Evolutionary conservation across 2,888 invertebrate species (phyloP), one percentile per base, ranked within the genome.

Genomic region (Volucella inflata): DNA sequence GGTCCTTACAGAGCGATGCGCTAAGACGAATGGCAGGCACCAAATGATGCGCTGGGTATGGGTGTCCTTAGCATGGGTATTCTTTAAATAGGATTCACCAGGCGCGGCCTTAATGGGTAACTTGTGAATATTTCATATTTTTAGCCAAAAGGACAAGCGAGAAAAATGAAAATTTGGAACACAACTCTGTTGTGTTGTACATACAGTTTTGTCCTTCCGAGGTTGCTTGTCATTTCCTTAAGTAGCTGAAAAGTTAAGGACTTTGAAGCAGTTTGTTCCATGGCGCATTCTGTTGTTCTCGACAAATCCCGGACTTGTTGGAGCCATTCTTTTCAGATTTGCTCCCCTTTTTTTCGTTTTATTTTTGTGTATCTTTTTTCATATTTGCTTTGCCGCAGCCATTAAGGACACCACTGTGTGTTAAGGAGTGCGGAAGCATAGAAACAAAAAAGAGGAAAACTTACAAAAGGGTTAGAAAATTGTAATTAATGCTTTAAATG

Each of bases 221-320:
- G 55, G 79, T 42, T 71, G 68, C 74, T 78, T 65, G 75, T 53
- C 74, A 65, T 75, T 79, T 84, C 53, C 84, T 79, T 84, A 84
- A 84, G 84, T 79, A 84, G 79, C 75, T 80, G 44, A 80, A 75
- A 84, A 79, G 84, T 75, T 84, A 79, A 80, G 71, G 71, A 70
- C 79, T 71, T 76, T 79, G 38, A 40, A 74, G 72, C 46, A 74
- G 68, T 72, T 74, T 74, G 70, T 78, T 84, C 65, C 55, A 71
- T 71, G 75, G 79, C 75, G 84, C 79, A 74, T 74, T 55, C 65
- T 80, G 84, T 75, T 79, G 79, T 79, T 75, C 70, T 60, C 60
- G 8, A 38, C 40, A 72, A 30, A 30, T 30, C 30, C 30, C 4
- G 30, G 30, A 30, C 30, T 30, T 30, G 46, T 67, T 72, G 53